phyloP scores from a whole-genome alignment of 2,797 vertebrate genomes.

The Neosilurus hyrtlii region DNA sequence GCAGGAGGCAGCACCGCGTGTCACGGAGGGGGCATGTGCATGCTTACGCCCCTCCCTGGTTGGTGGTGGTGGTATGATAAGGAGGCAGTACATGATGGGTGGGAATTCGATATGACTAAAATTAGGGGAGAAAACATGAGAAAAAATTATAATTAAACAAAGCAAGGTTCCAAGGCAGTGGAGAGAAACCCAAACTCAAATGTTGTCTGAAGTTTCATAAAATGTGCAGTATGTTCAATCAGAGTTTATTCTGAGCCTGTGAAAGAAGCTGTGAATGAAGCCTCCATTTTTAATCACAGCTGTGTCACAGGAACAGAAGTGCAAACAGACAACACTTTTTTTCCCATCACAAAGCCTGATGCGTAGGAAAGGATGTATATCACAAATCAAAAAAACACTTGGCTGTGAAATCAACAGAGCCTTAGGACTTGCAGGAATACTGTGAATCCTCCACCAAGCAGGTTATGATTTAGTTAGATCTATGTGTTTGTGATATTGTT shows the following conservation, averaged over 20 bases:
- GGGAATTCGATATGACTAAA: no score
- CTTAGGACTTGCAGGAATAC: not conserved
- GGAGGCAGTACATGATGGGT: no score
- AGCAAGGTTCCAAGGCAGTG: not conserved
- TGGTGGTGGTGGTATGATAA: no score
- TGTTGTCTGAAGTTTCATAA: not conserved
- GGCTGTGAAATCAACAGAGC: not conserved
- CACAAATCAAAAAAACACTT: not conserved
- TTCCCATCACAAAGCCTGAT: not conserved
- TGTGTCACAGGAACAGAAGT: constrained; percentile 15
- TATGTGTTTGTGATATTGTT: no score
- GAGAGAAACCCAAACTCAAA: not conserved
- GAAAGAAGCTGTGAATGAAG: not conserved
- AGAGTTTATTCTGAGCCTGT: not conserved
- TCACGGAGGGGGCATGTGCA: no score
- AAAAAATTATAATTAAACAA: not conserved
- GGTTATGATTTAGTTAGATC: no score
- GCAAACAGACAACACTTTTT: constrained; percentile 7
- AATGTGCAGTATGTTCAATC: not conserved
- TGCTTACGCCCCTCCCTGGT: no score
- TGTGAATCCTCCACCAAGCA: not conserved
- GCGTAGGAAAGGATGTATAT: not conserved
- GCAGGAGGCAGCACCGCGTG: no score
- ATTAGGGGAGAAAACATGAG: no score
- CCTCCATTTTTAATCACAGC: constrained; percentile 1